Evolutionary conservation across 2,888 invertebrate species (phyloP).

Genomic region (Drosophila mulleri): DNA sequence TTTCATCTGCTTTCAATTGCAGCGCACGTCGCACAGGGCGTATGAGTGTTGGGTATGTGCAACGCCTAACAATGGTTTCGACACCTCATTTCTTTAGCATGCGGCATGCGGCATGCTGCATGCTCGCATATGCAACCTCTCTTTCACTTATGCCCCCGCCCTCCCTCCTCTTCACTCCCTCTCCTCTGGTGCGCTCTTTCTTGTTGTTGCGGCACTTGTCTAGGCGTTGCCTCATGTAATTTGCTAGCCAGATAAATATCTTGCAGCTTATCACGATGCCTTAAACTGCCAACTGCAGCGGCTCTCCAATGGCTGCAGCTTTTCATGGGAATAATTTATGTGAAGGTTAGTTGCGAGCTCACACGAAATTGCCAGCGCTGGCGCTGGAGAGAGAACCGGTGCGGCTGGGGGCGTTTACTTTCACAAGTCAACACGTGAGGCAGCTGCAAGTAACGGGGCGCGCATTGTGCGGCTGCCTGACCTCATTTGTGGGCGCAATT

Average conservation of each 20-base stretch:
- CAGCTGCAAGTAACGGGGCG: slow-evolving; percentile 64
- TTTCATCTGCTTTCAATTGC: slow-evolving; percentile 28
- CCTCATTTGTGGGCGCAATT: slow-evolving; percentile 78
- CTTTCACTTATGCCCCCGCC: background rate
- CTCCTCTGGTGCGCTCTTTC: background rate
- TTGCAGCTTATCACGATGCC: slow-evolving; percentile 78
- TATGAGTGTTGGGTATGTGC: slow-evolving; percentile 52
- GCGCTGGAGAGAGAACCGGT: background rate
- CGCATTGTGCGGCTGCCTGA: slow-evolving; percentile 73
- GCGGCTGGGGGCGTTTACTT: slow-evolving; percentile 66
- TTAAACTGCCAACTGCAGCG: slow-evolving; percentile 64
- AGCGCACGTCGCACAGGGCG: slow-evolving; percentile 59
- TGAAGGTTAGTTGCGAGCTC: slow-evolving; percentile 77
- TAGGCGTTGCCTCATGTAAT: slow-evolving; percentile 79
- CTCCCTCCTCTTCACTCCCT: background rate
- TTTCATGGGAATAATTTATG: slow-evolving; percentile 78
- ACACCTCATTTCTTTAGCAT: slow-evolving; percentile 72
- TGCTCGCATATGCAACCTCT: slow-evolving; percentile 15
- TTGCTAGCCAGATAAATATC: slow-evolving; percentile 76
- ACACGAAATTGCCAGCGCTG: slow-evolving; percentile 65
- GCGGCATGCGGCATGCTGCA: slow-evolving; percentile 57
- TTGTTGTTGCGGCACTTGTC: slow-evolving; percentile 51
- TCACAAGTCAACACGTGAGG: slow-evolving; percentile 78
- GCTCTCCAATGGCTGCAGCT: slow-evolving; percentile 48
- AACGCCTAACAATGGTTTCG: slow-evolving; percentile 68